These are phyloP conservation scores for Campylomormyrus tamandua DNA, from an alignment of 2,113 vertebrate genomes.

Conservation along the genomic window DNA sequence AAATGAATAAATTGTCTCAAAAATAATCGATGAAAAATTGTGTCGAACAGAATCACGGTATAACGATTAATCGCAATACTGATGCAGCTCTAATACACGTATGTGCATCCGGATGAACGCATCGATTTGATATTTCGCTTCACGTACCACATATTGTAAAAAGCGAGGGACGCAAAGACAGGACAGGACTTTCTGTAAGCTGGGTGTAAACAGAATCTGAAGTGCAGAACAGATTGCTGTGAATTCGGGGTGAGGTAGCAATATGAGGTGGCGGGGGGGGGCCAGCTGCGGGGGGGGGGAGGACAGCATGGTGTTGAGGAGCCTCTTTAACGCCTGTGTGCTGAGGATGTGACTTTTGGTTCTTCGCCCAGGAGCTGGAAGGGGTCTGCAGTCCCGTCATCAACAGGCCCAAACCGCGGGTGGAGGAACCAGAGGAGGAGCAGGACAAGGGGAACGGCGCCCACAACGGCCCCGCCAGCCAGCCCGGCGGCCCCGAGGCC, in stretches of 20 bases:
- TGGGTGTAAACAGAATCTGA: neutral
- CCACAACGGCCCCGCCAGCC: slow-evolving; percentile 69
- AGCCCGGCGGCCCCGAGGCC: slow-evolving; percentile 61
- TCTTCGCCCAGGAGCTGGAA: slow-evolving; percentile 71
- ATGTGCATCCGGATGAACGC: neutral
- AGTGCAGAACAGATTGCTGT: neutral
- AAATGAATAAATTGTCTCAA: too few species aligned
- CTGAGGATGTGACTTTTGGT: neutral
- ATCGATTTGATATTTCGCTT: neutral
- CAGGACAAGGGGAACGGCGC: slow-evolving; percentile 61
- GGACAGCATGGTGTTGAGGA: neutral
- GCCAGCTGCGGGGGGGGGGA: neutral
- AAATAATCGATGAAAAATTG: too few species aligned
- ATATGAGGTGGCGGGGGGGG: too few species aligned
- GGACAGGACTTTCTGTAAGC: neutral
- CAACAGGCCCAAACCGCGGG: slow-evolving; percentile 75
- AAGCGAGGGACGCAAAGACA: neutral
- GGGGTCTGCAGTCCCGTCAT: slow-evolving; percentile 74
- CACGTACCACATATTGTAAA: neutral
- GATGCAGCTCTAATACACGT: too few species aligned
- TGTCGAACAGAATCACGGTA: neutral
- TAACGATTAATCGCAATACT: neutral
- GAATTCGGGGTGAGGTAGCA: neutral
- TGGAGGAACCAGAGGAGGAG: slow-evolving; percentile 65
- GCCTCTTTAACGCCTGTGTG: neutral